Percentiles rank a stretch among this genome's conserved stretches.
phyloP scores from a whole-genome alignment of 2,888 invertebrate species.

The Coenonympha glycerion region DNA sequence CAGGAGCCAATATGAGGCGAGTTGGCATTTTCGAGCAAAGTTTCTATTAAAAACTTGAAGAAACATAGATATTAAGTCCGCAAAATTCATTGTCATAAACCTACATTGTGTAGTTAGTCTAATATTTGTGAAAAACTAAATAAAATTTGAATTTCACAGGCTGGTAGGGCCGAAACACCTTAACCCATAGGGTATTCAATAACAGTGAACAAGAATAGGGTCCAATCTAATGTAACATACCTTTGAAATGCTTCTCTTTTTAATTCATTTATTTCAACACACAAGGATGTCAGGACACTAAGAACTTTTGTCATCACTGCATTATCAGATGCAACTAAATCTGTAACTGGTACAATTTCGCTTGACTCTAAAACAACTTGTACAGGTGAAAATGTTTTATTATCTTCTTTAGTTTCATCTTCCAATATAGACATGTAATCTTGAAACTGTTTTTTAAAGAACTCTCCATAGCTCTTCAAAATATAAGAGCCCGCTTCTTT shows the following conservation, averaged over 20 bases:
- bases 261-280: slow-evolving; percentile 83
- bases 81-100: too few relatives aligned
- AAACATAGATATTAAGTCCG: too few relatives aligned
- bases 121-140: too few relatives aligned
- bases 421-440: slow-evolving; percentile 43
- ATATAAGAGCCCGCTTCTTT: slow-evolving; percentile 62
- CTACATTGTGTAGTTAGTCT: too few relatives aligned
- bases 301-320: slow-evolving; percentile 86
- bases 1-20: too few relatives aligned
- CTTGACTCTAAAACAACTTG: slow-evolving; percentile 59
- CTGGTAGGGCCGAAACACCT: too few relatives aligned
- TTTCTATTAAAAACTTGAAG: too few relatives aligned
- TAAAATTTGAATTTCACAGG: too few relatives aligned
- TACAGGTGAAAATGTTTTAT: slow-evolving; percentile 56
- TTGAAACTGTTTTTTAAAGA: slow-evolving; percentile 63
- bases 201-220: too few relatives aligned
- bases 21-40: too few relatives aligned
- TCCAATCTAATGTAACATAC: slow-evolving; percentile 35
- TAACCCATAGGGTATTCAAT: too few relatives aligned
- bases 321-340: slow-evolving; percentile 88
- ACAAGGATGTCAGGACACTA: slow-evolving; percentile 85
- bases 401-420: slow-evolving; percentile 45
- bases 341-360: slow-evolving; percentile 80
- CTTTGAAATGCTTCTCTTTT: slow-evolving; percentile 79
- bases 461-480: slow-evolving; percentile 61